Conservation (phyloP, 2,797 vertebrate species). For the Heliangelus exortis region DNA sequence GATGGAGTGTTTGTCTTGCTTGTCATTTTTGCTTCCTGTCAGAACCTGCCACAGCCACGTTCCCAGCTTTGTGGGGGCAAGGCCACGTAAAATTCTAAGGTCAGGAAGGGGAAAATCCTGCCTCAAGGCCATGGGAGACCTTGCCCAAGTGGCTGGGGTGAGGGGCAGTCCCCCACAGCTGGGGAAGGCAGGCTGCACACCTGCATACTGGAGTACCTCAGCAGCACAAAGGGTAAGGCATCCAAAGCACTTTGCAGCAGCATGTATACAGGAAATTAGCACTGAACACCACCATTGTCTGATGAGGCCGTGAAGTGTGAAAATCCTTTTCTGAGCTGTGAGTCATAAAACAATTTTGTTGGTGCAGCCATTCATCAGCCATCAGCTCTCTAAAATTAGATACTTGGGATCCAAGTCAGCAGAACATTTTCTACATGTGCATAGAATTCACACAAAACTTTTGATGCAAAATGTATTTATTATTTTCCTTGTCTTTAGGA, state of each 20-base stretch:
- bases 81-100: rapidly evolving
- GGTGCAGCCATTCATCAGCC: neutral
- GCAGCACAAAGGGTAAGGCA: neutral
- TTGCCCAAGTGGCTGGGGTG: neutral
- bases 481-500: constrained; percentile 32
- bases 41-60: neutral
- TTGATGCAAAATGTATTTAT: neutral
- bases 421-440: neutral
- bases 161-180: neutral
- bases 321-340: neutral
- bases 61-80: neutral
- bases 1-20: neutral
- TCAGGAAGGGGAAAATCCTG: neutral
- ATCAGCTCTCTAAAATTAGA: constrained; percentile 33
- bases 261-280: neutral
- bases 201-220: neutral
- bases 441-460: neutral
- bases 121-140: neutral
- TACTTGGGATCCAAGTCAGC: neutral
- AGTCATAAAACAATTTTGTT: constrained; percentile 7
- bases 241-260: neutral
- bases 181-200: neutral
- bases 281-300: rapidly evolving
- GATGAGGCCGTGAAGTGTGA: neutral
- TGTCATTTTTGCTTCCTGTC: neutral